These are phyloP conservation scores for Micrasema longulum DNA, from an alignment of 1,140 invertebrate species.

Conservation along the genomic window DNA sequence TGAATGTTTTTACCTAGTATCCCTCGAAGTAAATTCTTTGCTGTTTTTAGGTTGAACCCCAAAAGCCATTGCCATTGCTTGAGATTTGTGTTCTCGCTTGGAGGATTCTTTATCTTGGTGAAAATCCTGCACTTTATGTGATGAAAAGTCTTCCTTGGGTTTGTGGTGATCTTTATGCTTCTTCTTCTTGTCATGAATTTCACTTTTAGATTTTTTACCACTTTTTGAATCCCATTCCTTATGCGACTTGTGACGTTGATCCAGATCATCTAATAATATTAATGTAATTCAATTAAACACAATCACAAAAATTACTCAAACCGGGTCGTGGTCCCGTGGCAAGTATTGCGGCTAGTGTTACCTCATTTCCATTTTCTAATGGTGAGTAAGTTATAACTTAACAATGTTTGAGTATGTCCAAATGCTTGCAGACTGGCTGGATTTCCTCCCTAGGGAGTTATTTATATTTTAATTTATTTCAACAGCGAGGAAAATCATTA, in stretches of 20 bases:
- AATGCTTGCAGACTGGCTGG: too few relatives aligned
- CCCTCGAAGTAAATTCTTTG: slow-evolving; percentile 33
- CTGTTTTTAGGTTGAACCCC: slow-evolving; percentile 62
- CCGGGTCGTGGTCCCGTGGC: too few relatives aligned
- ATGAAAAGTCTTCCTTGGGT: slow-evolving; percentile 9
- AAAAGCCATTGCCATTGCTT: slow-evolving; percentile 62
- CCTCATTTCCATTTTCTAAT: too few relatives aligned
- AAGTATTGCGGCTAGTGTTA: too few relatives aligned
- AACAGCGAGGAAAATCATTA: too few relatives aligned
- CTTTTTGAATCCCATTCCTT: slow-evolving; percentile 24
- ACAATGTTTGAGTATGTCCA: too few relatives aligned
- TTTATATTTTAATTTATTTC: too few relatives aligned
- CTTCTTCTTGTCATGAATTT: slow-evolving; percentile 14
- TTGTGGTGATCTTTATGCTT: slow-evolving; percentile 3
- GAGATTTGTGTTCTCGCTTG: slow-evolving; percentile 54
- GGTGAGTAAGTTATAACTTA: too few relatives aligned
- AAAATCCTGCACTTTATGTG: neutral
- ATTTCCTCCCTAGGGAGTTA: too few relatives aligned
- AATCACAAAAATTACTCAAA: too few relatives aligned
- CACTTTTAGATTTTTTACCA: neutral
- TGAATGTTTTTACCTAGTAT: slow-evolving; percentile 13
- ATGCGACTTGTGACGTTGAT: slow-evolving; percentile 6
- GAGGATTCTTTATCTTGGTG: slow-evolving; percentile 22
- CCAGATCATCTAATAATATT: too few relatives aligned
- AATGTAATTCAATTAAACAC: too few relatives aligned